Base-by-base conservation (phyloP, 2,797 vertebrate genomes). In the Triplophysa bombifrons region DNA sequence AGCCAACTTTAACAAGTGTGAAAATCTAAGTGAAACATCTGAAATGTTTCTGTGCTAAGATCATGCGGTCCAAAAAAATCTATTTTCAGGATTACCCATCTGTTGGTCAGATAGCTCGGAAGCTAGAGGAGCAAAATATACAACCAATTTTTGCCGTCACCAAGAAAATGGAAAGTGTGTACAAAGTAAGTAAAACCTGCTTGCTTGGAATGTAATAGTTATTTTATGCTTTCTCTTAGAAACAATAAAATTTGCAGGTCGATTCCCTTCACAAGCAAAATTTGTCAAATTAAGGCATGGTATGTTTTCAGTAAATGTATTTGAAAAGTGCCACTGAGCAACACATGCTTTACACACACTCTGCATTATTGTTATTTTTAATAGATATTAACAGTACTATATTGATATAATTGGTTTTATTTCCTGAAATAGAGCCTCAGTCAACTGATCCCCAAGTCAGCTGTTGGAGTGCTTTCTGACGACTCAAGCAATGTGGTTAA, bases 111-210 rank as follows among this genome's bases (percentile, higher is more conserved):
- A 83, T 99, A 68, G 94, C 96, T 1, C 90, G 89, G 80, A 96
- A 96, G 82, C 88, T 99, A 73, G 89, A 94, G 0, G 94, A 96
- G 86, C 94, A 94, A 89, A 96, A 97, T 68, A 97, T 99, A 85
- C 98, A 98, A 89, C 95, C 95, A 2, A 98, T 99, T 88, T 99
- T 99, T 87, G 97, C 97, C 2, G 98, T 99, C 78, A 99, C 97
- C 41, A 13, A 89, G 76, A 91, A 88, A 25, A 87, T 98, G 85
- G 53, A 65, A 65, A 0, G 1, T 0, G 92, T 96, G 27, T 99
- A 97, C 61, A 82, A 87, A 89, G 97, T 97, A 87, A 92, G 90
- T 76, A 3, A 48, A 12, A 30, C 22, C 8, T 60, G 8, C 25
- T 75, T 64, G n/a, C 22, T 60, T 75, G 3, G 46, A 48, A 13